Percentiles rank a stretch among this genome's conserved stretches.
Evolutionary conservation across 2,113 vertebrate genomes (phyloP).

Genomic region (Bolborhynchus lineola): DNA sequence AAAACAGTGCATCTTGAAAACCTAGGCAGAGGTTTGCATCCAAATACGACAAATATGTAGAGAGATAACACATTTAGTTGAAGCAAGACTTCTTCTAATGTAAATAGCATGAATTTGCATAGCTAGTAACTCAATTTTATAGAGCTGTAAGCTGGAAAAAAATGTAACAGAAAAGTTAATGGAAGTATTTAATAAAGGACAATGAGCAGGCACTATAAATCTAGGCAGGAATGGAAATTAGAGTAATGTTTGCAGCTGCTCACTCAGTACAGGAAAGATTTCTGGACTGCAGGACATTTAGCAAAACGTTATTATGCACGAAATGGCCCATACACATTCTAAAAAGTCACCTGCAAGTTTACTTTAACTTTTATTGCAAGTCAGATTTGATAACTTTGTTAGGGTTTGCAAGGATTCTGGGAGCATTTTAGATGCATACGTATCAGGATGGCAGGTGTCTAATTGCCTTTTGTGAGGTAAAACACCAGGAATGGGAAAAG

Average conservation of each 20-base stretch:
- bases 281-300: not conserved
- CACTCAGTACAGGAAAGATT: not conserved
- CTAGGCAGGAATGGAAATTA: not conserved
- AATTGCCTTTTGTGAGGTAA: not conserved
- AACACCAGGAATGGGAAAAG: not conserved
- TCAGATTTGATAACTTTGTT: not conserved
- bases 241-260: not conserved
- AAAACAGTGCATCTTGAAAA: not conserved
- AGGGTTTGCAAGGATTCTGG: not conserved
- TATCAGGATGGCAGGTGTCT: not conserved
- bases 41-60: not conserved
- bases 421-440: not conserved
- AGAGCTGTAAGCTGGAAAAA: not conserved
- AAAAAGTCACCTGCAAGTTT: not conserved
- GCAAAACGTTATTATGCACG: not conserved
- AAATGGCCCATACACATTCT: not conserved
- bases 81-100: not conserved
- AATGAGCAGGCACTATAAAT: slow-evolving; percentile 12
- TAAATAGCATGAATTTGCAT: not conserved
- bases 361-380: not conserved
- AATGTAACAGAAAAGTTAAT: slow-evolving; percentile 34
- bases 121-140: slow-evolving; percentile 6
- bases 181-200: slow-evolving; percentile 23
- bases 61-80: not conserved
- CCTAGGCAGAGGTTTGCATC: not conserved